Conservation (phyloP, 1,140 invertebrate species). For the Bombus sibiricus region DNA sequence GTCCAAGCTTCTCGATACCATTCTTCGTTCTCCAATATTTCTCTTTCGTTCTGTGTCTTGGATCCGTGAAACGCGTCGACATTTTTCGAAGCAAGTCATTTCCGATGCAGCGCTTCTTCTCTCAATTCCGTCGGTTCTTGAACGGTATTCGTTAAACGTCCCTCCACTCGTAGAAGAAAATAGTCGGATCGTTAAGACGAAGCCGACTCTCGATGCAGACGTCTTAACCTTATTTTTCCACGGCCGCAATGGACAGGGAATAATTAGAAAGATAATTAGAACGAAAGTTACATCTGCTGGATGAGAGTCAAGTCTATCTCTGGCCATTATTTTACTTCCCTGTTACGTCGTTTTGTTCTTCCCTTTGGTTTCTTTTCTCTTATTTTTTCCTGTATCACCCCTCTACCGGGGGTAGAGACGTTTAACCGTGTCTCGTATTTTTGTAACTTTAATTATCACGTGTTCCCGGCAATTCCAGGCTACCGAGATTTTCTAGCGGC, state of each 20-base stretch:
- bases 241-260: constrained; percentile 29
- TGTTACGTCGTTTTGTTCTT: background rate
- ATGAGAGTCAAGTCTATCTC: constrained; percentile 26
- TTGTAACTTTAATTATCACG: constrained; percentile 71
- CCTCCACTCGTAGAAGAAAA: background rate
- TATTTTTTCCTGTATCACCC: background rate
- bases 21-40: background rate
- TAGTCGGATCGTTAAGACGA: constrained; percentile 19
- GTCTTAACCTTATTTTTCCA: constrained; percentile 14
- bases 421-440: constrained; percentile 50
- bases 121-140: background rate
- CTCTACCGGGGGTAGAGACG: background rate
- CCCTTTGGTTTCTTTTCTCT: background rate
- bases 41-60: background rate
- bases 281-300: constrained; percentile 45
- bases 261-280: constrained; percentile 66
- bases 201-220: constrained; percentile 8
- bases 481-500: constrained; percentile 61
- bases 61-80: background rate
- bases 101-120: no score
- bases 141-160: background rate
- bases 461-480: constrained; percentile 62
- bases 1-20: background rate
- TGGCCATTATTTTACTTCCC: constrained; percentile 6
- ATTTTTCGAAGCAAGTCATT: background rate